Evolutionary conservation across 2,888 invertebrate species (phyloP), one percentile per base, ranked within the genome.

Genomic region (Pocota personata): DNA sequence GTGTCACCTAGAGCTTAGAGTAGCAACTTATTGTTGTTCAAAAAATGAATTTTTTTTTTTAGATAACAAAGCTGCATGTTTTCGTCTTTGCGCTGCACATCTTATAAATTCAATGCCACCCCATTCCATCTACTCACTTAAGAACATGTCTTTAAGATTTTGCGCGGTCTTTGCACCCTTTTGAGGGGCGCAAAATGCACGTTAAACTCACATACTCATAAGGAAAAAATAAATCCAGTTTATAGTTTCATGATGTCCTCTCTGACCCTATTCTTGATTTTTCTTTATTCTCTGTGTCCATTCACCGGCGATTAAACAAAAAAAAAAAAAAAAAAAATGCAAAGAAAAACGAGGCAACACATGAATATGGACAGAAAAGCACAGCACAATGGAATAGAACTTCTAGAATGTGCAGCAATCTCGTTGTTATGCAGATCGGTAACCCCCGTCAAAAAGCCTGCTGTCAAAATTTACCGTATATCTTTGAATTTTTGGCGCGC

Each of bases 81-180:
- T 60, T 1, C 16, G 35, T 37, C 16, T 5, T 48, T 48, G 24
- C n/a, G 1, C 24, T 69, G 67, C 58, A 60, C 21, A 52, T 69
- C 35, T 55, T 55, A 12, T 1, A 37, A 19, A n/a, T 30, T 10
- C 21, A 66, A 80, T 58, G 4, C 30, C n/a, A 48, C 24, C 16
- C 12, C 8, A 69, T 21, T 46, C 43, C 64, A 50, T 80, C 55
- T 24, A 69, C 27, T 60, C 32, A 50, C 43, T 60, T n/a, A 60
- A 82, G 71, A 82, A 86, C 86, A 82, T 86, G 86, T 86, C 86
- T 60, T 57, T 35, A 19, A n/a, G 19, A 86, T 76, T 86, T 86
- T 86, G 86, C 82, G 86, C 86, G 86, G 86, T 67, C 86, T 86
- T 86, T 86, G 55, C 76, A 76, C 86, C 82, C 86, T 62, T 82